A percentile compares a stretch with the other conserved stretches of the same genome.
Evolutionary conservation across 2,888 invertebrate species (phyloP).

Genomic region (Luperina testacea): DNA sequence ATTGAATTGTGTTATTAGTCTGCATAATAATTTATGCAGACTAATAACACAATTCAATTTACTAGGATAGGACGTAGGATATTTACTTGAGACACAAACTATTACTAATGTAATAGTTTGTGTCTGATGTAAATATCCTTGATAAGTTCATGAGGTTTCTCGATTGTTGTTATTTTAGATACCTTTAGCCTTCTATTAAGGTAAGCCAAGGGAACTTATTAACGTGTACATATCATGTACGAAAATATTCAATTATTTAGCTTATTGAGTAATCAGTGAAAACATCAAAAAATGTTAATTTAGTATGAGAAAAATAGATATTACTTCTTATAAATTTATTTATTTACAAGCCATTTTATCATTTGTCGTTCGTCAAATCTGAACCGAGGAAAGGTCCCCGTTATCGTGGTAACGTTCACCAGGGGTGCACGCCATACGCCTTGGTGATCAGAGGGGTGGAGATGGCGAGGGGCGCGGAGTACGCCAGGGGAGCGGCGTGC

Average conservation of each 20-base stretch:
- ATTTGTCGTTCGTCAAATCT: constrained; percentile 77
- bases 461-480: constrained; percentile 75
- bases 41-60: no score
- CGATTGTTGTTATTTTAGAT: constrained; percentile 8
- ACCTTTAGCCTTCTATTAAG: neutral
- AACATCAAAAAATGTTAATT: neutral
- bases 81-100: constrained; percentile 12
- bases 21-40: no score
- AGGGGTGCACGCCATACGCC: constrained; percentile 82
- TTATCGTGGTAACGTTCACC: constrained; percentile 79
- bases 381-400: constrained; percentile 78
- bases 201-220: neutral
- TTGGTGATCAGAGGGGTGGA: constrained; percentile 77
- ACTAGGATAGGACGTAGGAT: no score
- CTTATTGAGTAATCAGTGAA: neutral
- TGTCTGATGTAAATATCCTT: constrained; percentile 19
- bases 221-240: neutral
- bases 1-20: neutral
- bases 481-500: constrained; percentile 72
- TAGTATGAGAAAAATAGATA: neutral
- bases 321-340: constrained; percentile 60
- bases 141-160: constrained; percentile 18
- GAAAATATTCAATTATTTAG: neutral
- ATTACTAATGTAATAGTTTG: neutral
- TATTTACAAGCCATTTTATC: constrained; percentile 75